phyloP scores from a whole-genome alignment of 23 tunicate species.

The Clavelina lepadiformis region DNA sequence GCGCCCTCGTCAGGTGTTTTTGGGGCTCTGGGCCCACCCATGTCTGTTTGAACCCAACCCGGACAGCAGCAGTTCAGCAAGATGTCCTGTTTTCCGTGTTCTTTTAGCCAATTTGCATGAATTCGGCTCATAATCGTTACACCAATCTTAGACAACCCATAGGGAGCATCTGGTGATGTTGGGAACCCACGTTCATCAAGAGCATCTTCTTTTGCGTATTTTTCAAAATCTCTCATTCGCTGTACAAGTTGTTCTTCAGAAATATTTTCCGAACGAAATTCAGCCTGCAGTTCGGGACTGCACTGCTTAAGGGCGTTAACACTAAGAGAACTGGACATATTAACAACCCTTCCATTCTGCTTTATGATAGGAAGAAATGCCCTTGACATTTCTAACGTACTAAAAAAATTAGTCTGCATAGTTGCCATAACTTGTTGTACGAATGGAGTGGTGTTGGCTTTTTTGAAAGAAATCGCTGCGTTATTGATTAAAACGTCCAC shows the following conservation, averaged over 20 bases:
- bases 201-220: constrained; percentile 12
- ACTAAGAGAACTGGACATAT: constrained; percentile 6
- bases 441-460: constrained; percentile 10
- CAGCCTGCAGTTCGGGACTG: constrained; percentile 12
- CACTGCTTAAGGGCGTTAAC: constrained; percentile 13
- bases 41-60: constrained; percentile 78
- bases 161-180: constrained; percentile 19
- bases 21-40: constrained; percentile 56
- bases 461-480: constrained; percentile 32
- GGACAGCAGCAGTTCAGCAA: constrained; percentile 74
- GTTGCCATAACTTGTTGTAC: constrained; percentile 17
- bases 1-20: constrained; percentile 33
- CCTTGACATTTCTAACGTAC: constrained; percentile 19
- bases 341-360: constrained; percentile 48
- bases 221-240: constrained; percentile 34
- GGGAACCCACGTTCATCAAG: constrained; percentile 20
- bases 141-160: constrained; percentile 44
- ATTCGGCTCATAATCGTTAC: constrained; percentile 15
- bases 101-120: constrained; percentile 6
- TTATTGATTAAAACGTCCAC: constrained; percentile 66
- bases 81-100: constrained; percentile 26
- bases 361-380: constrained; percentile 34
- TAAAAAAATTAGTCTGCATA: constrained; percentile 45
- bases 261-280: constrained; percentile 16
- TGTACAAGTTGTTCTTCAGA: constrained; percentile 31